These are phyloP conservation scores for Lepidurus couesii DNA, from an alignment of 1,140 invertebrate species.

Conservation along the genomic window DNA sequence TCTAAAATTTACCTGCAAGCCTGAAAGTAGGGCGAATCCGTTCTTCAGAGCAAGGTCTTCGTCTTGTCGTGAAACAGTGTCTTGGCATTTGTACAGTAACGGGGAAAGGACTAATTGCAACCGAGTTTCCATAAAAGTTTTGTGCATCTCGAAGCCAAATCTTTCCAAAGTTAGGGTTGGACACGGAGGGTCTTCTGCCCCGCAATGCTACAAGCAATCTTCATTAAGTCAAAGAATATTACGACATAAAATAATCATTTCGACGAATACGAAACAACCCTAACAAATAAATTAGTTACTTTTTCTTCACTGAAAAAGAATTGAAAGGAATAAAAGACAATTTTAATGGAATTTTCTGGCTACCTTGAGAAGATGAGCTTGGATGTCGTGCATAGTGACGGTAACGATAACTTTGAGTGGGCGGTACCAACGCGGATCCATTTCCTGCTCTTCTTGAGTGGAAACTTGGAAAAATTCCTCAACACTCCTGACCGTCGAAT, in stretches of 20 bases:
- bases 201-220: slow-evolving; percentile 60
- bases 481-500: neutral
- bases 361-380: slow-evolving; percentile 81
- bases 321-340: slow-evolving; percentile 24
- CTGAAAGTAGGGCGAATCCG: slow-evolving; percentile 82
- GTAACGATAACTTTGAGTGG: slow-evolving; percentile 86
- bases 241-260: slow-evolving; percentile 13
- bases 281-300: slow-evolving; percentile 22
- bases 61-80: slow-evolving; percentile 58
- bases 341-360: neutral
- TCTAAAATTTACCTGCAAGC: slow-evolving; percentile 60
- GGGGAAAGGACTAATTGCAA: slow-evolving; percentile 87
- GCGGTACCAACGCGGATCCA: slow-evolving; percentile 80
- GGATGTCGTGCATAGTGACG: slow-evolving; percentile 90
- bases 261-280: slow-evolving; percentile 2
- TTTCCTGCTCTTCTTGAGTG: slow-evolving; percentile 38
- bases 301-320: slow-evolving; percentile 17
- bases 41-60: slow-evolving; percentile 74
- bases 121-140: slow-evolving; percentile 81
- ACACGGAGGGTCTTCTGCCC: slow-evolving; percentile 77
- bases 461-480: slow-evolving; percentile 28
- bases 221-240: slow-evolving; percentile 23
- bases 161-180: slow-evolving; percentile 83
- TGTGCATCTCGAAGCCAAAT: slow-evolving; percentile 95
- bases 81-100: slow-evolving; percentile 70